phyloP scores from a whole-genome alignment of 2,888 invertebrate genomes.

The Caenorhabditis becei region DNA sequence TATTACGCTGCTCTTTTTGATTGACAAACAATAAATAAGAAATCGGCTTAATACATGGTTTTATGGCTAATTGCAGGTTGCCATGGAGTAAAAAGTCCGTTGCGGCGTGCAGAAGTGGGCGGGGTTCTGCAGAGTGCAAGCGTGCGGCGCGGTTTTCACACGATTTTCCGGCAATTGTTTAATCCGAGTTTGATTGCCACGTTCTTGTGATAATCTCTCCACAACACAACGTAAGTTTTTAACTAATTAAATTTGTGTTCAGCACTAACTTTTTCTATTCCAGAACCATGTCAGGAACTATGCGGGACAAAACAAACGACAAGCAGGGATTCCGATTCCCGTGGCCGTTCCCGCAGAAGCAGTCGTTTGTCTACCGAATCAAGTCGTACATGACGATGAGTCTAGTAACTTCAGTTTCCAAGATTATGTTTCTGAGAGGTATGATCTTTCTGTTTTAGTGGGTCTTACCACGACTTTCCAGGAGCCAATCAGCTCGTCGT shows the following conservation, averaged over 20 bases:
- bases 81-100: constrained; percentile 56
- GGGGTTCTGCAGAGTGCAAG: constrained; percentile 29
- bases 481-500: constrained; percentile 70
- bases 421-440: constrained; percentile 73
- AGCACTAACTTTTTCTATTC: background rate
- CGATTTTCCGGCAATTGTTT: background rate
- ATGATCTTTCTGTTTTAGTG: background rate
- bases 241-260: background rate
- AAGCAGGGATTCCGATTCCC: constrained; percentile 73
- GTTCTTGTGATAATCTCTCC: background rate
- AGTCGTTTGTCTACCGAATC: constrained; percentile 69
- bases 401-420: constrained; percentile 73
- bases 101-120: constrained; percentile 45
- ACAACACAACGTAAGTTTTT: background rate
- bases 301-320: constrained; percentile 59
- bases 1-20: background rate
- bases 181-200: constrained; percentile 2
- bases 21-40: background rate
- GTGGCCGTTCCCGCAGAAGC: constrained; percentile 79
- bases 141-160: constrained; percentile 36
- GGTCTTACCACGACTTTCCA: constrained; percentile 20
- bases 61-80: constrained; percentile 25
- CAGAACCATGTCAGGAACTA: constrained; percentile 67
- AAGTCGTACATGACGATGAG: constrained; percentile 74
- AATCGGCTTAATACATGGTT: background rate